phyloP scores from a whole-genome alignment of 2,888 invertebrate genomes.

The Heliconius sara region DNA sequence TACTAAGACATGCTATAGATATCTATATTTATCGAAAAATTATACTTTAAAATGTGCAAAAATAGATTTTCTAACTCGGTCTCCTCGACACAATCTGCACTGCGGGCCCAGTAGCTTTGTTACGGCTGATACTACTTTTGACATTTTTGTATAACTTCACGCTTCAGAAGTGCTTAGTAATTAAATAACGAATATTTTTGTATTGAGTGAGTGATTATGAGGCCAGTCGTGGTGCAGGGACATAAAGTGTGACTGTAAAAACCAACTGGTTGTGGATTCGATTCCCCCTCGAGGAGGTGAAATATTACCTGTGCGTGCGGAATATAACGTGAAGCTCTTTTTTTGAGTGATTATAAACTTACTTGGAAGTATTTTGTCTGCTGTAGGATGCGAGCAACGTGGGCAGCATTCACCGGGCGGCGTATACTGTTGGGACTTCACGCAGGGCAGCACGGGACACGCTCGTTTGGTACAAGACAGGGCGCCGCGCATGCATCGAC shows the following conservation, averaged over 20 bases:
- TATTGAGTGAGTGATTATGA: background rate
- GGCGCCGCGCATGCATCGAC: slow-evolving; percentile 88
- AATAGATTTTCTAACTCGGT: background rate
- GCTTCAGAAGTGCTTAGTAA: background rate
- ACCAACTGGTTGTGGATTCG: too few species aligned
- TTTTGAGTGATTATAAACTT: slow-evolving; percentile 42
- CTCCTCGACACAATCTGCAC: background rate
- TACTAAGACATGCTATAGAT: too few species aligned
- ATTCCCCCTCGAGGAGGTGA: too few species aligned
- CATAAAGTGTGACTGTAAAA: too few species aligned
- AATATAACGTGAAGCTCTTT: too few species aligned
- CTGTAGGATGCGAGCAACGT: slow-evolving; percentile 76
- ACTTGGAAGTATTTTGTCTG: slow-evolving; percentile 80
- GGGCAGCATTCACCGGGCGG: slow-evolving; percentile 92
- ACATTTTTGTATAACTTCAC: too few species aligned
- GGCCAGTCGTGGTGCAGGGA: too few species aligned
- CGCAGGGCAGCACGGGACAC: slow-evolving; percentile 95
- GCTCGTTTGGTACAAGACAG: slow-evolving; percentile 92
- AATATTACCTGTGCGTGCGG: too few species aligned
- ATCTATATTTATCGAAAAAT: too few species aligned
- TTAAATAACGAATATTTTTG: background rate
- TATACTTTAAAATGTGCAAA: too few species aligned
- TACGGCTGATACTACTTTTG: background rate
- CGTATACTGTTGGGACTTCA: slow-evolving; percentile 86
- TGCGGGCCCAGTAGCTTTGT: background rate